These are phyloP conservation scores for Apostichopus japonicus DNA, from an alignment of 35 echinoderm and acorn worm species.

Conservation along the genomic window DNA sequence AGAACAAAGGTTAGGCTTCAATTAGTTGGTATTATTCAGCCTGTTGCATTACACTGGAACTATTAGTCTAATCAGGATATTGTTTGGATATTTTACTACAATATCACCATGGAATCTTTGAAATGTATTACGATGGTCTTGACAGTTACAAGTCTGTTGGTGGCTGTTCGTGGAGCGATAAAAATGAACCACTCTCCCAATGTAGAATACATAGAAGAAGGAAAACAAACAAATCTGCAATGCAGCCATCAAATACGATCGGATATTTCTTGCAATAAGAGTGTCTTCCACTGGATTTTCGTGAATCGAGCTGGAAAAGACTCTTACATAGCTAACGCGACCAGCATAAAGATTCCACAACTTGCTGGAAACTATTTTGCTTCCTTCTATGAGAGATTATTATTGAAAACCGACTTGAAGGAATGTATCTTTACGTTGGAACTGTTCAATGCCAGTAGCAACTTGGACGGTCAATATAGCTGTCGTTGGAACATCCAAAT, in stretches of 20 bases:
- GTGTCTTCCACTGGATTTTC: slow-evolving; percentile 5
- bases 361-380: background rate
- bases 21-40: too few relatives aligned
- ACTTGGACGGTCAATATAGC: background rate
- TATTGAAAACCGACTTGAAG: background rate
- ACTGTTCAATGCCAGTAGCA: background rate
- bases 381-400: background rate
- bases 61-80: background rate
- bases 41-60: too few relatives aligned
- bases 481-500: background rate
- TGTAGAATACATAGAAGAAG: background rate
- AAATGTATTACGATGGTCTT: background rate
- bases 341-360: background rate
- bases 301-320: background rate
- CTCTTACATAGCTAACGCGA: slow-evolving; percentile 10
- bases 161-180: background rate
- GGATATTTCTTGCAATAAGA: background rate
- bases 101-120: background rate
- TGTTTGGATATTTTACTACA: background rate
- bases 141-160: background rate
- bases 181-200: background rate
- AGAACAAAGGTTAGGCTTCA: too few relatives aligned
- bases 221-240: background rate
- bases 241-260: background rate
- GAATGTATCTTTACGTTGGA: slow-evolving; percentile 6